Percentiles rank a stretch among this genome's conserved stretches.
phyloP scores from a whole-genome alignment of 1,140 invertebrate species.

The Eumaeus atala region DNA sequence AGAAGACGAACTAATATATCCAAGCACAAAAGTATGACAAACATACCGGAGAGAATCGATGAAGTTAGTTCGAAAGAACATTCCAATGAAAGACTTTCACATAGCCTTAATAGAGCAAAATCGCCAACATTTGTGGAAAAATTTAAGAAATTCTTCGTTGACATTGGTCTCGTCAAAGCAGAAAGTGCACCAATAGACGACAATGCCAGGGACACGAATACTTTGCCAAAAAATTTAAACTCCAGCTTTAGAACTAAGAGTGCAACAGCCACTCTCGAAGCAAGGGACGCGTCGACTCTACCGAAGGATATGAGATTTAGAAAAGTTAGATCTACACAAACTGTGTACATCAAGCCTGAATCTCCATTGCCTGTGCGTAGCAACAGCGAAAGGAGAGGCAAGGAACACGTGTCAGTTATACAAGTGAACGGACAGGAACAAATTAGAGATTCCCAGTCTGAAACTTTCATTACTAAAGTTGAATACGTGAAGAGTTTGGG shows the following conservation, averaged over 20 bases:
- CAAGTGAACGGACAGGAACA: slow-evolving; percentile 57
- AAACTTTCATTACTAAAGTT: slow-evolving; percentile 45
- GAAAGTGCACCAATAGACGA: slow-evolving; percentile 29
- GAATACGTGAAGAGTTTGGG: slow-evolving; percentile 53
- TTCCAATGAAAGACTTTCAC: slow-evolving; percentile 49
- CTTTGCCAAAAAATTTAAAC: slow-evolving; percentile 50
- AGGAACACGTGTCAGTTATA: slow-evolving; percentile 56
- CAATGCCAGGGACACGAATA: slow-evolving; percentile 33
- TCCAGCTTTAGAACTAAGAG: slow-evolving; percentile 52
- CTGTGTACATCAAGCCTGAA: slow-evolving; percentile 56
- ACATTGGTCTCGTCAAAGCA: slow-evolving; percentile 54
- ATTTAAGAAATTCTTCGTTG: slow-evolving; percentile 64
- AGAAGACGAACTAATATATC: slow-evolving; percentile 41
- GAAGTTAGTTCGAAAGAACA: slow-evolving; percentile 49
- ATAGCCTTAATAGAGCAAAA: slow-evolving; percentile 55
- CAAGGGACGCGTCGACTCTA: slow-evolving; percentile 50
- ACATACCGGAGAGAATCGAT: slow-evolving; percentile 58
- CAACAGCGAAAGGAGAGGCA: slow-evolving; percentile 32
- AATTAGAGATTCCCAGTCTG: slow-evolving; percentile 41
- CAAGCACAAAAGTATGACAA: slow-evolving; percentile 63
- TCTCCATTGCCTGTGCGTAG: slow-evolving; percentile 37
- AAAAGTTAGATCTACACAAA: slow-evolving; percentile 59
- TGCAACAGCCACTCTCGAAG: slow-evolving; percentile 38
- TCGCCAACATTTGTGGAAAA: slow-evolving; percentile 65
- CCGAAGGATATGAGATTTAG: slow-evolving; percentile 66